Evolutionary conservation across 2,797 vertebrate genomes (phyloP), one percentile per base, ranked within the genome.

Genomic region (Pempheris klunzingeri): DNA sequence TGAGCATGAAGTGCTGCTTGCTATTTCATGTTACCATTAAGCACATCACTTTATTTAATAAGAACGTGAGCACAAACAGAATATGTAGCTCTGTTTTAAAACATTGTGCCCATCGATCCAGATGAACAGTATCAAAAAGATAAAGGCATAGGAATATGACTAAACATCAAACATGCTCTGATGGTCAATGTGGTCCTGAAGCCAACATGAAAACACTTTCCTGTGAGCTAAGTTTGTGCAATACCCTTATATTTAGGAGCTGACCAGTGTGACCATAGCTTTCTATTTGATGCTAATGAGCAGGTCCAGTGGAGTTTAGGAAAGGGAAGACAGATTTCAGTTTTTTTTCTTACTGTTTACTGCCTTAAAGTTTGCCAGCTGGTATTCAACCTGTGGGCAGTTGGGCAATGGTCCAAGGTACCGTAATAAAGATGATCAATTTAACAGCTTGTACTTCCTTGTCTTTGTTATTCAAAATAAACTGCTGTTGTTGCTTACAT

Each of bases 391-490:
- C 77, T 78, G 50, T 64, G 65, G 71, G 39, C 47, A 44, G 4
- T 49, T 44, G 59, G 73, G 66, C 78, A 55, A 28, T 13, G 18
- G 38, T 11, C 79, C 82, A 87, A 66, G 75, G 30, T 70, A 36
- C 49, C 43, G 71, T 66, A 41, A 81, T 81, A 83, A 87, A 74
- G 43, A 78, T 24, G 47, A 20, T 62, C 41, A 41, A 17, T 75
- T 83, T 68, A 76, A 76, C 22, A 78, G 43, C 58, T 46, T 60
- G 50, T 46, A 41, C 67, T 41, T 62, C 53, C 32, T 58, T 1
- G 1, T 69, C 39, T 60, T 18, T 46, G 43, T 78, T 47, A 24
- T 47, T 44, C 38, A 13, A 26, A 13, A 67, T 53, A 28, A 72
- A 55, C 24, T 55, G 49, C 22, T 26, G 17, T 39, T 47, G 20